Base-by-base conservation (phyloP, 2,888 invertebrate species). In the Ischnus inquisitorius region DNA sequence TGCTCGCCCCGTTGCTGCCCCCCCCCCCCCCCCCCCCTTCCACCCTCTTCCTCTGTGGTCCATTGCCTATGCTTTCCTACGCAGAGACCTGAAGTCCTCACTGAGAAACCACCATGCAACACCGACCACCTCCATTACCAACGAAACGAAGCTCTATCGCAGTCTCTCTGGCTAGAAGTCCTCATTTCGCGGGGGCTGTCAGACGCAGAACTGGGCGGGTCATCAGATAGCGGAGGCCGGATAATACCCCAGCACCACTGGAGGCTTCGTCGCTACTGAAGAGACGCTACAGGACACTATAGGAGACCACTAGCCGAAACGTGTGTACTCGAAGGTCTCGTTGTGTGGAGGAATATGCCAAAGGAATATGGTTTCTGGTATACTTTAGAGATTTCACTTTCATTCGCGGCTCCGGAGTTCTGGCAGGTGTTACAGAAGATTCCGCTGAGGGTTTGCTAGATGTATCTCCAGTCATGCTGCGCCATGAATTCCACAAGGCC, bases 191-290 rank as follows among this genome's bases (percentile, higher is more conserved):
- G 89, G 88, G 87, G 83, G 90, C 92, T 93, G 92, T 92, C 93
- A 93, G 91, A 92, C 89, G 91, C 93, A 93, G 93, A 72, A 22
- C 89, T 90, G 91, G 92, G 91, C 91, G 92, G 92, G 92, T 93
- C 92, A 93, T 93, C 92, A 91, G 93, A 92, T 92, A 92, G 89
- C 86, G 88, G 85, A 87, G 86, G 89, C 86, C 86, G 91, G 91
- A 92, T 92, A 92, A 92, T 91, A 89, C 91, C 86, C 87, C 89
- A 76, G 74, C 60, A 67, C 68, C 86, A 86, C 86, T 88, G 85
- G 75, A 22, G 62, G 57, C 77, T 62, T 77, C 69, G 78, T 74
- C 57, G 62, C 74, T 34, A 48, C 62, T 75, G 46, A 74, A 46
- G 60, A 57, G 28, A 74, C 6, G 34, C 74, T n/a, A 34, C 22